phyloP scores from a whole-genome alignment of 2,113 vertebrate species.

The Oreocharis arfaki region DNA sequence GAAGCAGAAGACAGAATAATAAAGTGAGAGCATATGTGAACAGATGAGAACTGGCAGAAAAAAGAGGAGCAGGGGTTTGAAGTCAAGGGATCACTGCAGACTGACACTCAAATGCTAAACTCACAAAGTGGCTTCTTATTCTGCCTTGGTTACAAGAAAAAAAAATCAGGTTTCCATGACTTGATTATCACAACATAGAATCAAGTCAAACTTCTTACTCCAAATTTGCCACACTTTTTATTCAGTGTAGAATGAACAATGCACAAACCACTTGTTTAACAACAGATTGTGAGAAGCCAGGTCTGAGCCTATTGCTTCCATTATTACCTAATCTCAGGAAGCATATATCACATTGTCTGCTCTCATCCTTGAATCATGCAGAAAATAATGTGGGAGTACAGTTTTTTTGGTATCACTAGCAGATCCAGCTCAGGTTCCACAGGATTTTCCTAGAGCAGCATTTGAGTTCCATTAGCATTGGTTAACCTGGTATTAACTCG shows the following conservation, averaged over 20 bases:
- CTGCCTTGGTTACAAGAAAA: not conserved
- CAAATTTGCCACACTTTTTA: not conserved
- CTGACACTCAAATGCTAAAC: not conserved
- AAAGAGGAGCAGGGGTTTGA: not conserved
- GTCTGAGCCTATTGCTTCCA: not conserved
- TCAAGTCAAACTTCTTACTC: not conserved
- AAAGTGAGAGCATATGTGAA: not conserved
- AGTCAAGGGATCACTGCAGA: not conserved
- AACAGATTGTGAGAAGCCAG: not conserved
- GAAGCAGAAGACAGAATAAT: not conserved
- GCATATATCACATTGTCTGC: not conserved
- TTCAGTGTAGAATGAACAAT: not conserved
- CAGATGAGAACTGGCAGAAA: not conserved
- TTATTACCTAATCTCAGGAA: not conserved
- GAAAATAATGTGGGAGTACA: not conserved
- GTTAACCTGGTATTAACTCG: not conserved
- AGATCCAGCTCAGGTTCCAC: not conserved
- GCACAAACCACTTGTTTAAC: fast-evolving
- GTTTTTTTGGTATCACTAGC: not conserved
- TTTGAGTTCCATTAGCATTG: not conserved
- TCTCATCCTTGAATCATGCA: not conserved
- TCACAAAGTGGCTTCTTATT: not conserved
- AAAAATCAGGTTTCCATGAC: not conserved
- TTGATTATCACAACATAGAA: not conserved
- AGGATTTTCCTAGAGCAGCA: not conserved